phyloP scores from a whole-genome alignment of 2,797 vertebrate species.

The Clarias platycephalus region DNA sequence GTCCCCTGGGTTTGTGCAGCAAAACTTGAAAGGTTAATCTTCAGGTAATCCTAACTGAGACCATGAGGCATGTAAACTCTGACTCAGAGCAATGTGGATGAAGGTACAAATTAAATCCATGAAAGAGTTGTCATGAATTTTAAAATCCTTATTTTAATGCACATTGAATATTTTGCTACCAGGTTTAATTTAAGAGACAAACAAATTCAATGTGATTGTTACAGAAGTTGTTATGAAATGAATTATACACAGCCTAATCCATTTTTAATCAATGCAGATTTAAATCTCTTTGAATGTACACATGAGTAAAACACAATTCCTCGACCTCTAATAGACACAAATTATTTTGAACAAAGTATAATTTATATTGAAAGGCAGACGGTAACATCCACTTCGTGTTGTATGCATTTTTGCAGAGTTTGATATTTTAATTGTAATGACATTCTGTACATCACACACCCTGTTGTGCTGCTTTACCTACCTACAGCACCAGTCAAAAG shows the following conservation, averaged over 20 bases:
- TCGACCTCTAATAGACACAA: background rate
- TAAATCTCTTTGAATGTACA: background rate
- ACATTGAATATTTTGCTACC: conserved; percentile 20
- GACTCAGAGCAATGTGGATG: background rate
- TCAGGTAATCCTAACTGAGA: background rate
- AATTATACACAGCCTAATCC: background rate
- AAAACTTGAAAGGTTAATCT: conserved; percentile 29
- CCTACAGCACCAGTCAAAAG: no score
- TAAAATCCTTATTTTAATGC: conserved; percentile 23
- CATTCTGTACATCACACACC: background rate
- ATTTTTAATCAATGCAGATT: background rate
- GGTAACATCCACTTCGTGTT: background rate
- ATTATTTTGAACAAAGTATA: background rate
- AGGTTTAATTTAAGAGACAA: background rate
- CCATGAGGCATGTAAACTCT: conserved; percentile 42
- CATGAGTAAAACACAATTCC: background rate
- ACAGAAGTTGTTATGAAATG: background rate
- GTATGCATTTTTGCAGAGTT: background rate
- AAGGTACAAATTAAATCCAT: background rate
- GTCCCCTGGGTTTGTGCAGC: conserved; percentile 43
- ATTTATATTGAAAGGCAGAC: background rate
- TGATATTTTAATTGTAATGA: background rate
- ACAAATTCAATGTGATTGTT: background rate
- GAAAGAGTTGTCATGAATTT: no score
- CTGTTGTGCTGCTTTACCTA: background rate